A percentile compares a stretch with the other conserved stretches of the same genome.
Conservation (phyloP, 1,140 invertebrate species). For the Sogatella furcifera region DNA sequence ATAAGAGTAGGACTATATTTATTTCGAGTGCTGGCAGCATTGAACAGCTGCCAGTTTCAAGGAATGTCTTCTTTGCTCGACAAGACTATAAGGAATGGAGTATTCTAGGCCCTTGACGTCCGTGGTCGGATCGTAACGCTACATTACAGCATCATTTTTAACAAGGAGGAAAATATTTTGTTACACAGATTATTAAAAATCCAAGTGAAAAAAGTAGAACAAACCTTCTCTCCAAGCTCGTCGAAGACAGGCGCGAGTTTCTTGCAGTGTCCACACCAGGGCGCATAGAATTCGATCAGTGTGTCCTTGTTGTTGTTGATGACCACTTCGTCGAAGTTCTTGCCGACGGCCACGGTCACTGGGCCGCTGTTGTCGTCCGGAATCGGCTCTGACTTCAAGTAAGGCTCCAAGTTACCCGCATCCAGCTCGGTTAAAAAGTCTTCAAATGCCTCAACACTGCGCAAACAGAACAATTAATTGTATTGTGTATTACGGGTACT, state of each 20-base stretch:
- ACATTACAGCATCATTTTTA: too few species aligned
- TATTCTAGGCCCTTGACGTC: too few species aligned
- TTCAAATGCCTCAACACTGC: constrained; percentile 73
- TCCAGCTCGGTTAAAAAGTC: constrained; percentile 81
- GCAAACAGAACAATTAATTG: constrained; percentile 23
- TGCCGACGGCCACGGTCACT: constrained; percentile 88
- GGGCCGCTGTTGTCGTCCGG: constrained; percentile 75
- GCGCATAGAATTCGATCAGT: constrained; percentile 95
- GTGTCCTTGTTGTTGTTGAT: constrained; percentile 86
- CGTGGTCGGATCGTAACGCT: too few species aligned
- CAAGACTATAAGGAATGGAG: too few species aligned
- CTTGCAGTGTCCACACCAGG: constrained; percentile 99
- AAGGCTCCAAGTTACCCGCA: constrained; percentile 76
- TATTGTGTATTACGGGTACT: too few species aligned
- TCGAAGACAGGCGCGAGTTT: constrained; percentile 88
- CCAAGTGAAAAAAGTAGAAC: constrained; percentile 2
- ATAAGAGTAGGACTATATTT: too few species aligned
- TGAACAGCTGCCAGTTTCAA: too few species aligned
- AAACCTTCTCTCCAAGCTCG: constrained; percentile 82
- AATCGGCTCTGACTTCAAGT: constrained; percentile 90
- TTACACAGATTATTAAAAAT: too few species aligned
- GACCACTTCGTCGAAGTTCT: constrained; percentile 95
- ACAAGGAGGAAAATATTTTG: too few species aligned
- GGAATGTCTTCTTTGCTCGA: too few species aligned
- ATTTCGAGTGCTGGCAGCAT: too few species aligned